Conservation (phyloP, 2,113 vertebrate genomes). For the Petroica traversi region DNA sequence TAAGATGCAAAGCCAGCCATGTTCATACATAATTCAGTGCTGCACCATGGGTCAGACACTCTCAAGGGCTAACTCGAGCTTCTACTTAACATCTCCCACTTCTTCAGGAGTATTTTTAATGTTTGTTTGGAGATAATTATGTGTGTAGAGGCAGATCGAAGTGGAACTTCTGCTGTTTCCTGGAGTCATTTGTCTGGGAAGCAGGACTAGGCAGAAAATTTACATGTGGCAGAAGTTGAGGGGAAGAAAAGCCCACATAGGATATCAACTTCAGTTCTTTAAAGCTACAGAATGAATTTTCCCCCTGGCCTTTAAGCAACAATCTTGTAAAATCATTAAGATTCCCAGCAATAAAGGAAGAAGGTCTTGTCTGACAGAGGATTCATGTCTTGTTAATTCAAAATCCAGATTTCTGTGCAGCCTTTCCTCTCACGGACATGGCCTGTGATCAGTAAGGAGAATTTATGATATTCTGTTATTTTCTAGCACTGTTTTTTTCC, state of each 20-base stretch:
- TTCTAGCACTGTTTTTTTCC: background rate
- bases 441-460: background rate
- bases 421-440: background rate
- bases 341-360: background rate
- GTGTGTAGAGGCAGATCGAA: background rate
- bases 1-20: background rate
- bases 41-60: background rate
- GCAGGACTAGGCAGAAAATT: background rate
- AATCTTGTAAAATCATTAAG: slow-evolving; percentile 1
- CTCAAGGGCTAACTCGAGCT: background rate
- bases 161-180: background rate
- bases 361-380: background rate
- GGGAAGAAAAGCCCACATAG: accelerated
- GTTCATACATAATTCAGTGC: background rate
- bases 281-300: background rate
- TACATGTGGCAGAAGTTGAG: background rate
- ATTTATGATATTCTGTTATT: background rate
- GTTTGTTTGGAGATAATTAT: slow-evolving; percentile 29
- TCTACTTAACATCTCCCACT: background rate
- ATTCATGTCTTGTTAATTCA: background rate
- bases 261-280: background rate
- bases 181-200: background rate
- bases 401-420: background rate
- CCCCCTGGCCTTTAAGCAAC: background rate
- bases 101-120: slow-evolving; percentile 22